phyloP scores from a whole-genome alignment of 2,797 vertebrate genomes.

The Sparidentex hasta region DNA sequence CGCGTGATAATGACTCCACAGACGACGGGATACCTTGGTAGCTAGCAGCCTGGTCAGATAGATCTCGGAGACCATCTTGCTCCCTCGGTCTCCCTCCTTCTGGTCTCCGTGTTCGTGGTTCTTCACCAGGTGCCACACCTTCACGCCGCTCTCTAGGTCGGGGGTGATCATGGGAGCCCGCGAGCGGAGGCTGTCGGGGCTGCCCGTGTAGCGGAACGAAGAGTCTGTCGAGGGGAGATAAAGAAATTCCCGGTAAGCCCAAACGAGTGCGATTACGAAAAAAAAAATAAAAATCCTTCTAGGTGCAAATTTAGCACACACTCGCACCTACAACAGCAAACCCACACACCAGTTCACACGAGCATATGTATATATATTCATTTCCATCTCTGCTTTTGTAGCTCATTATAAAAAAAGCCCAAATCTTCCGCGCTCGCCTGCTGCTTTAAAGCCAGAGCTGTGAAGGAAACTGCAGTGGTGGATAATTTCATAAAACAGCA shows the following conservation, averaged over 20 bases:
- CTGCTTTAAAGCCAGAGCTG: conserved; percentile 29
- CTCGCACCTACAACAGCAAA: neutral
- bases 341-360: neutral
- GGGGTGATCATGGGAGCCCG: conserved; percentile 98
- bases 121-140: conserved; percentile 98
- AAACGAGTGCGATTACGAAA: conserved; percentile 31
- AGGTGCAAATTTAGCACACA: conserved; percentile 17
- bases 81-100: conserved; percentile 97
- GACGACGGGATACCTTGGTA: conserved; percentile 86
- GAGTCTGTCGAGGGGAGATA: conserved; percentile 87
- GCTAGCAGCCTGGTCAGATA: conserved; percentile 96
- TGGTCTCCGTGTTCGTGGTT: conserved; percentile 99
- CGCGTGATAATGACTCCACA: neutral
- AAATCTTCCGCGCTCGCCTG: conserved; percentile 15
- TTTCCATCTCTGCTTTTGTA: conserved; percentile 45
- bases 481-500: conserved; percentile 63
- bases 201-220: conserved; percentile 97
- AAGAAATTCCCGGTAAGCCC: conserved; percentile 18
- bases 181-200: conserved; percentile 97
- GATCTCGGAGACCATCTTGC: conserved; percentile 99
- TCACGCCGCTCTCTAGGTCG: conserved; percentile 96
- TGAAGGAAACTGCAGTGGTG: conserved; percentile 59
- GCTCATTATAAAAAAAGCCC: conserved; percentile 54
- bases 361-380: neutral
- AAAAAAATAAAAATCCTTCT: neutral